Base-by-base conservation (phyloP, 2,797 vertebrate genomes). In the Tachyglossus aculeatus region DNA sequence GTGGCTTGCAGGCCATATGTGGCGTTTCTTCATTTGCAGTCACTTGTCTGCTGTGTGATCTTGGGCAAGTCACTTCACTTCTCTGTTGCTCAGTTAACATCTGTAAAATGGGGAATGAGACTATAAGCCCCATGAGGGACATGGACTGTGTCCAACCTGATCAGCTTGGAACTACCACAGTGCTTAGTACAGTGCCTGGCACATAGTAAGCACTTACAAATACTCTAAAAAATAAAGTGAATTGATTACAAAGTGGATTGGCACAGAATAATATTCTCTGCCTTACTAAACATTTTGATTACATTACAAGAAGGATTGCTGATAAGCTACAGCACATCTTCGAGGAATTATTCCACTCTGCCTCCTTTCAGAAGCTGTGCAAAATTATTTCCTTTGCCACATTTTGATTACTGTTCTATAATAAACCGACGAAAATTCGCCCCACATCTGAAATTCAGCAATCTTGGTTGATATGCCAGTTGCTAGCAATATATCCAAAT, bases 291-390 rank as follows among this genome's bases (percentile, higher is more conserved):
- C n/a, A 53, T 77, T 86, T 78, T 64, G 75, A 80, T 80, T 85
- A 84, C 77, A 67, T 82, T 86, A 80, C 75, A 73, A 82, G 82
- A 77, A 83, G 6, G 74, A 85, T 84, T 85, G 80, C 79, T 59
- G 62, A 71, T 64, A 83, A 89, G 83, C 82, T 58, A 69, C 88
- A 64, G 78, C 40, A 53, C 65, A 67, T 70, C 77, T 80, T 71
- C 54, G 57, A 74, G 75, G 71, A 82, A 74, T 84, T 86, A 87
- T 86, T 86, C 66, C 0, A 67, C 2, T 4, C 83, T 71, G 79
- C 78, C 81, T 85, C 81, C 85, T 82, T 87, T 53, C 75, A 81
- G 86, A 81, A 74, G 80, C 75, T 4, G 52, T n/a, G 67, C 33
- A 40, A 40, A 77, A 64, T 10, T 65, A 78, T 72, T 75, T 69